phyloP scores from a whole-genome alignment of 1,140 invertebrate genomes.

The Leucophenga varia region DNA sequence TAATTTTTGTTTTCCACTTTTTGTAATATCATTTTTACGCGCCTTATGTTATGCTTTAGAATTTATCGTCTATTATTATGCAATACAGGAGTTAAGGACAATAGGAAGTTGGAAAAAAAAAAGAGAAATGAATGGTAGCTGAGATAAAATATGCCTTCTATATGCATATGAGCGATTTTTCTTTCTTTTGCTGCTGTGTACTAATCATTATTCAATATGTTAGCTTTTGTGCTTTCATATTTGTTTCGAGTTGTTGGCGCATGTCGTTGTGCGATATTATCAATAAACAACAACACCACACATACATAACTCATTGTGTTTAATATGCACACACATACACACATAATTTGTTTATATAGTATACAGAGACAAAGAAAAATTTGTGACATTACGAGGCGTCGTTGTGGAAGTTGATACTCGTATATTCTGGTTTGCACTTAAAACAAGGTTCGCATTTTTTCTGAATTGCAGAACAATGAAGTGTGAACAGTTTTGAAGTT shows the following conservation, averaged over 20 bases:
- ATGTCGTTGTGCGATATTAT: no score
- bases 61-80: conserved; percentile 33
- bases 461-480: conserved; percentile 32
- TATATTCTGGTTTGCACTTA: no score
- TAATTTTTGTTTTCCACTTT: conserved; percentile 31
- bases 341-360: no score
- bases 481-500: conserved; percentile 40
- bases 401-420: conserved; percentile 41
- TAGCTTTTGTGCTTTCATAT: conserved; percentile 47
- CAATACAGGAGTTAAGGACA: no score
- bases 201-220: conserved; percentile 50
- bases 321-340: conserved; percentile 12
- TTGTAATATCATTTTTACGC: not conserved
- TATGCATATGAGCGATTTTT: not conserved
- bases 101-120: no score
- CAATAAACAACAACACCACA: conserved; percentile 27
- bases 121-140: no score
- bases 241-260: conserved; percentile 35
- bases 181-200: not conserved
- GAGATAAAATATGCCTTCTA: no score
- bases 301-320: conserved; percentile 1
- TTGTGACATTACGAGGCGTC: conserved; percentile 38
- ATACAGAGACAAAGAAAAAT: conserved; percentile 39
- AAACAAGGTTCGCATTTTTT: not conserved
- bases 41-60: conserved; percentile 5